A percentile compares a stretch with the other conserved stretches of the same genome.
Evolutionary conservation across 2,113 vertebrate species (phyloP).

Genomic region (Pavo muticus): DNA sequence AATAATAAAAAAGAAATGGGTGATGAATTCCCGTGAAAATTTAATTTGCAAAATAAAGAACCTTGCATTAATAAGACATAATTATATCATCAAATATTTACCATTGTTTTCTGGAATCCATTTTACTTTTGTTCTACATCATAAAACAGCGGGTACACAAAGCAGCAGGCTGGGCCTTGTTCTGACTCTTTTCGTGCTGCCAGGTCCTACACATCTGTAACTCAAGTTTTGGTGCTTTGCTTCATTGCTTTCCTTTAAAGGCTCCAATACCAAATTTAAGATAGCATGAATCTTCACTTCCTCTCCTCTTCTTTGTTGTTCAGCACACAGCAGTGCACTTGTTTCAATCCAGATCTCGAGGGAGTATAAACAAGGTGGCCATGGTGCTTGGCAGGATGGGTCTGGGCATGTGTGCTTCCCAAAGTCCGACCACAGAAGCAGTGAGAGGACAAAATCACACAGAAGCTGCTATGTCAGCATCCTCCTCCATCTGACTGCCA

Average conservation of each 20-base stretch:
- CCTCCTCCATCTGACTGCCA: not conserved
- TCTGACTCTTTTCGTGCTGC: not conserved
- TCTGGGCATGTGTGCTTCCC: not conserved
- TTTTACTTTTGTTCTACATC: conserved; percentile 74
- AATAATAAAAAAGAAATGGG: conserved; percentile 80
- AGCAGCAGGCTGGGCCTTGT: not conserved
- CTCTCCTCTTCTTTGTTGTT: not conserved
- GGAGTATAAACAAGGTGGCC: not conserved
- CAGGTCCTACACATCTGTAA: not conserved
- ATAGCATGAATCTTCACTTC: not conserved
- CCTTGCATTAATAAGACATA: conserved; percentile 81
- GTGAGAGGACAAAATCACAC: not conserved
- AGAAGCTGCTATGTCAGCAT: not conserved
- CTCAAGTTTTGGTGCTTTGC: not conserved
- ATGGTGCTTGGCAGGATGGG: not conserved
- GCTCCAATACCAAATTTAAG: not conserved
- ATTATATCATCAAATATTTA: conserved; percentile 85
- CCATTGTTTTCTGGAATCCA: conserved; percentile 70
- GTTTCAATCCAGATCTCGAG: not conserved
- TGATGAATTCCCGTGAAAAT: conserved; percentile 75
- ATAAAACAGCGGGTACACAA: conserved; percentile 60
- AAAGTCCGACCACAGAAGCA: not conserved
- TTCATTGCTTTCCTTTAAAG: not conserved
- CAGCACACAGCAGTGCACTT: not conserved
- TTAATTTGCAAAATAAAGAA: conserved; percentile 80